These are phyloP conservation scores for Saccopteryx leptura DNA, from an alignment of 2,113 vertebrate species.

Conservation along the genomic window DNA sequence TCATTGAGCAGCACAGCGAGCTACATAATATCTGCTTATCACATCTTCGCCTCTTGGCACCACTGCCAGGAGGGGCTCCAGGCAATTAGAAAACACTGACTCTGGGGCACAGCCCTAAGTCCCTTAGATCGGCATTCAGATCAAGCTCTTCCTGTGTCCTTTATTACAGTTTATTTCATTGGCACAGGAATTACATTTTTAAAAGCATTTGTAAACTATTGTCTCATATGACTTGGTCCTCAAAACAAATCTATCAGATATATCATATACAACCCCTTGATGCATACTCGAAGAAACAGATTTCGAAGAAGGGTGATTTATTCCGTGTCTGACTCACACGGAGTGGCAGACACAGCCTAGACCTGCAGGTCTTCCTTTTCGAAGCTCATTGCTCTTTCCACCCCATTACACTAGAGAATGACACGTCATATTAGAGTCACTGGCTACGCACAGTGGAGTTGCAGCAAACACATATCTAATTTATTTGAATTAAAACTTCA, in stretches of 20 bases:
- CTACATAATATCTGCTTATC: not conserved
- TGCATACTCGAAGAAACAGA: not conserved
- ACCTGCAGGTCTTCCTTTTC: not conserved
- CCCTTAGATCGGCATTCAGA: not conserved
- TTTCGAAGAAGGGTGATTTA: not conserved
- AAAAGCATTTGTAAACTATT: not conserved
- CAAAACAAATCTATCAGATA: not conserved
- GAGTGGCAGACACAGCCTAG: not conserved
- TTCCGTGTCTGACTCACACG: not conserved
- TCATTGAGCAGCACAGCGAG: not conserved
- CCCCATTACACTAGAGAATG: not conserved
- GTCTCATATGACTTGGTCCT: not conserved
- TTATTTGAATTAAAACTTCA: conserved; percentile 66
- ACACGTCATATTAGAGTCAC: conserved; percentile 43
- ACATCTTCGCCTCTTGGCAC: not conserved
- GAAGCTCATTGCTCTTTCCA: not conserved
- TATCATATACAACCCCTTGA: not conserved
- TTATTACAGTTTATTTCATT: not conserved
- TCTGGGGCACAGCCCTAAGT: not conserved
- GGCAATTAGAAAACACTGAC: not conserved
- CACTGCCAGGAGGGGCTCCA: not conserved
- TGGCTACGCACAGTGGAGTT: conserved; percentile 44
- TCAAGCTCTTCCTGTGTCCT: not conserved
- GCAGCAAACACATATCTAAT: conserved; percentile 50
- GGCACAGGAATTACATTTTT: not conserved